Conservation (phyloP, 2,888 invertebrate genomes). For the Thyatira batis region DNA sequence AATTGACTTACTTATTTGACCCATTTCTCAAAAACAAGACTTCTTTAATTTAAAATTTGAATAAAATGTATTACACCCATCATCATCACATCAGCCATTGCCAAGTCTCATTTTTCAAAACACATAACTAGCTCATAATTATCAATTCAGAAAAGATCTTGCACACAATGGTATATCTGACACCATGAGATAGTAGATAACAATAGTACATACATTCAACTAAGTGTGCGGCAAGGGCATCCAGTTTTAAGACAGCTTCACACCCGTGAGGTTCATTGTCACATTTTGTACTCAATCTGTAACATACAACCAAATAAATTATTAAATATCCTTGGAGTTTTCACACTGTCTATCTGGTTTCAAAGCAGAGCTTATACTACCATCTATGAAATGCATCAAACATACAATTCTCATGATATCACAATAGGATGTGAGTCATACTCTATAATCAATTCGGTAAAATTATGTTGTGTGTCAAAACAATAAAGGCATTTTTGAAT, state of each 20-base stretch:
- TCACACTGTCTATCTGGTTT: too few relatives aligned
- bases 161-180: too few relatives aligned
- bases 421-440: neutral
- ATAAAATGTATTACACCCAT: too few relatives aligned
- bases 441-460: neutral
- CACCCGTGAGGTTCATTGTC: conserved; percentile 96
- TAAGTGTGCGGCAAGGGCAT: conserved; percentile 91
- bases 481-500: neutral
- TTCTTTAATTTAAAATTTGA: too few relatives aligned
- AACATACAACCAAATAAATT: conserved; percentile 27
- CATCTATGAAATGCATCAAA: neutral
- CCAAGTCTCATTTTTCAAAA: too few relatives aligned
- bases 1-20: too few relatives aligned
- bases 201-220: conserved; percentile 91
- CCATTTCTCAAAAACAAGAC: too few relatives aligned
- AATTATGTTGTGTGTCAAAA: neutral
- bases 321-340: neutral
- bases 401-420: neutral
- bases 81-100: too few relatives aligned
- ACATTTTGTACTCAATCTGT: conserved; percentile 93
- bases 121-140: too few relatives aligned
- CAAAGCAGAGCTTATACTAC: too few relatives aligned
- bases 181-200: too few relatives aligned
- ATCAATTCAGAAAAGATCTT: too few relatives aligned
- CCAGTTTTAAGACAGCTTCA: conserved; percentile 91